Percentiles rank a stretch among this genome's conserved stretches.
Evolutionary conservation across 2,113 vertebrate species (phyloP).

Genomic region (Triplophysa siluroides): DNA sequence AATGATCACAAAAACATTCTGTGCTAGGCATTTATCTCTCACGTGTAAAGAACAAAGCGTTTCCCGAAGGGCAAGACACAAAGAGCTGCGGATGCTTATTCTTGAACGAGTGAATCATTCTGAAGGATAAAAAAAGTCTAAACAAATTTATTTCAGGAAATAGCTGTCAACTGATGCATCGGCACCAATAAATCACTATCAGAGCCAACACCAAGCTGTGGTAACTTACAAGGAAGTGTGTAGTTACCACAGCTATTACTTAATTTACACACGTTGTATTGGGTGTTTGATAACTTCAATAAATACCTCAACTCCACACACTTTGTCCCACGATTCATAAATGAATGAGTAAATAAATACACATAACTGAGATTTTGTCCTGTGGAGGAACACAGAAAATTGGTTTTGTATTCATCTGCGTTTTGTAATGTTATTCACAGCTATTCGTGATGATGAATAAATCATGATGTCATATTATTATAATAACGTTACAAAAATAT

Average conservation of each 20-base stretch:
- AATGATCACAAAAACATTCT: not conserved
- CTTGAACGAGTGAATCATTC: conserved; percentile 33
- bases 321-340: not conserved
- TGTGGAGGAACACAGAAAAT: not conserved
- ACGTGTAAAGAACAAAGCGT: not conserved
- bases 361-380: not conserved
- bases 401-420: not conserved
- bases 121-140: conserved; percentile 46
- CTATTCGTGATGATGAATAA: not conserved
- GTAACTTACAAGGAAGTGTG: conserved; percentile 15
- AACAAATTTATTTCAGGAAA: conserved; percentile 58
- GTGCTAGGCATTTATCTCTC: not conserved
- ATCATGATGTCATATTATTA: conserved; percentile 3
- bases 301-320: conserved; percentile 5
- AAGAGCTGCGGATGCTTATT: conserved; percentile 30
- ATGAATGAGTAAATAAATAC: not conserved
- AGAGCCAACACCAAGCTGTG: conserved; percentile 7
- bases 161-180: conserved; percentile 55
- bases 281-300: not conserved
- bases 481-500: not conserved
- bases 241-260: conserved; percentile 1
- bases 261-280: not conserved
- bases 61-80: conserved; percentile 20
- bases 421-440: conserved; percentile 1
- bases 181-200: conserved; percentile 29